These are phyloP conservation scores for Malaclemys terrapin DNA, from an alignment of 2,113 vertebrate genomes.

Conservation along the genomic window DNA sequence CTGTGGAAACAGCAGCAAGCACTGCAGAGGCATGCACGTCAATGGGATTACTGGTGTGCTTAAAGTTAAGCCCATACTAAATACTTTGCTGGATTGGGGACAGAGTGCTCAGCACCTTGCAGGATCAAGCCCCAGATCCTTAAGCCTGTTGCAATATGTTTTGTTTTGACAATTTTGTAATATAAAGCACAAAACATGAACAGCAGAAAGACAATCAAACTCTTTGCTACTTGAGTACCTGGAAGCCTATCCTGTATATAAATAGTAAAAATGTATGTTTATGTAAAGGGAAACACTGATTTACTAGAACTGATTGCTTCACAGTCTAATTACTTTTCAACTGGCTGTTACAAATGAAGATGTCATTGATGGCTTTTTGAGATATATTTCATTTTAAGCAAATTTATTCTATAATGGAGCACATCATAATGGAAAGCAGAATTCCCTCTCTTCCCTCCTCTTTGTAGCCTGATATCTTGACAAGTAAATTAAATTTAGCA, in stretches of 20 bases:
- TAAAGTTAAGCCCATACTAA: background rate
- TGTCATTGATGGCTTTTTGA: conserved; percentile 88
- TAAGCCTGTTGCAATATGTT: conserved; percentile 68
- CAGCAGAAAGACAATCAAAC: conserved; percentile 74
- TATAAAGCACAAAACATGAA: conserved; percentile 73
- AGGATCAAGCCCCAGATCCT: conserved; percentile 18
- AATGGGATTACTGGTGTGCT: fast-evolving
- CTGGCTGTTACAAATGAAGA: conserved; percentile 89
- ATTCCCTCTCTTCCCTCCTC: conserved; percentile 82
- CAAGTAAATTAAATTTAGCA: conserved; percentile 98
- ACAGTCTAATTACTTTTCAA: conserved; percentile 88
- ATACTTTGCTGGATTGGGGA: background rate
- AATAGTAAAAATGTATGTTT: conserved; percentile 80
- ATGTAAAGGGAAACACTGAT: conserved; percentile 84
- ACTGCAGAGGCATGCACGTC: conserved; percentile 11
- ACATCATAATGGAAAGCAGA: conserved; percentile 87
- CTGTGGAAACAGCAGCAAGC: conserved; percentile 8
- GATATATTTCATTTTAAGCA: conserved; percentile 89
- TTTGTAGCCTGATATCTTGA: conserved; percentile 92
- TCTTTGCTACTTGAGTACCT: conserved; percentile 73
- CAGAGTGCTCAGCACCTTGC: background rate
- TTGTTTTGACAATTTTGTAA: conserved; percentile 78
- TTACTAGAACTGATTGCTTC: conserved; percentile 87
- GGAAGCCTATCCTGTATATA: conserved; percentile 76
- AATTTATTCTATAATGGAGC: conserved; percentile 87